phyloP scores from a whole-genome alignment of 2,113 vertebrate genomes.

The Colossoma macropomum region DNA sequence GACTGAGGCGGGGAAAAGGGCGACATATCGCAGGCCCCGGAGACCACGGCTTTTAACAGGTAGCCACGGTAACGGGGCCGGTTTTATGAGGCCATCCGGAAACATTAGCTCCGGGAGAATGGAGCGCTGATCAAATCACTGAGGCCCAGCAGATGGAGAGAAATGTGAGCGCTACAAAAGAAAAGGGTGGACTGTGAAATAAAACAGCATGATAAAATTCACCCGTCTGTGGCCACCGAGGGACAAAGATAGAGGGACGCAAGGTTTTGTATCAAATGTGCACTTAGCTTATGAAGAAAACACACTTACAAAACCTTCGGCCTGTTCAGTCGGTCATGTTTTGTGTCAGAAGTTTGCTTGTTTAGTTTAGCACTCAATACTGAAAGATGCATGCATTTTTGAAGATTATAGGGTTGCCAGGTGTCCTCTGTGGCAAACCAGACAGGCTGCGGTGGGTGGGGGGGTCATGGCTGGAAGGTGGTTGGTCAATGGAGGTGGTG shows the following conservation, averaged over 20 bases:
- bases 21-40: conserved; percentile 65
- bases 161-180: conserved; percentile 9
- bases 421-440: no score
- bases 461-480: no score
- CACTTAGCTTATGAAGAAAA: no score
- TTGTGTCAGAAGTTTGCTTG: no score
- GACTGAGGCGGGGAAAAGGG: conserved; percentile 61
- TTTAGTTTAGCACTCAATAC: no score
- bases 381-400: no score
- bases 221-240: background rate
- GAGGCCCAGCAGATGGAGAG: conserved; percentile 32
- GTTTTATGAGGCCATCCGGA: conserved; percentile 66
- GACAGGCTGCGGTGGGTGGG: no score
- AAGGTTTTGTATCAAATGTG: no score
- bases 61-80: conserved; percentile 53
- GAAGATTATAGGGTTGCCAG: no score
- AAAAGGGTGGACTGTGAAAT: background rate
- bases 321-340: background rate
- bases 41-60: conserved; percentile 68
- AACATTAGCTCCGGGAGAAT: conserved; percentile 62
- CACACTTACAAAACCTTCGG: no score
- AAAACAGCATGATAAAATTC: background rate
- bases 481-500: no score
- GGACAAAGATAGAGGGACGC: no score
- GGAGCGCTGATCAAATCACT: conserved; percentile 65